Conservation (phyloP, 2,888 invertebrate genomes). For the Diadegma fenestrale region DNA sequence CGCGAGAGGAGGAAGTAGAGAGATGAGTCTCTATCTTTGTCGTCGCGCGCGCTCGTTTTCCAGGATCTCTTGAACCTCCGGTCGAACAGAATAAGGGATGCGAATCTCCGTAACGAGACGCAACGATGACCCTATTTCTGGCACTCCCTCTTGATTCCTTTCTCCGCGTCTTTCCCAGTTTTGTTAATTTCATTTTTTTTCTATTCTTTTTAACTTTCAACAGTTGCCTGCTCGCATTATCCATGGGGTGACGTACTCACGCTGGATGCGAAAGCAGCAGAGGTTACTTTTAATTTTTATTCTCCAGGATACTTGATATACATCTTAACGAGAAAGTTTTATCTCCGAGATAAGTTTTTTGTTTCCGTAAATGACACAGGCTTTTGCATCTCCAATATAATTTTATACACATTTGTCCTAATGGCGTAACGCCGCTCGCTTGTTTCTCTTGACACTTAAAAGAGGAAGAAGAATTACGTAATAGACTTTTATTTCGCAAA, state of each 20-base stretch:
- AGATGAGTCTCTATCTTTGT: constrained; percentile 6
- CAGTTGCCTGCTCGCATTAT: neutral
- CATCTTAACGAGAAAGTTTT: constrained; percentile 15
- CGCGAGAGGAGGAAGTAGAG: constrained; percentile 25
- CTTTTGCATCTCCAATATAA: neutral
- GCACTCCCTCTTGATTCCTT: constrained; percentile 9
- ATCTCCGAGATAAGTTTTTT: neutral
- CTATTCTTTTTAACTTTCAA: neutral
- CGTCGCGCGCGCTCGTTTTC: constrained; percentile 55
- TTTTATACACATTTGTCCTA: constrained; percentile 1
- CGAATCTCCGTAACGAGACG: constrained; percentile 22
- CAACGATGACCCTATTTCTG: constrained; percentile 25
- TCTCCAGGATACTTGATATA: neutral
- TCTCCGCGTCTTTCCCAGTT: neutral
- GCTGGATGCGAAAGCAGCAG: neutral
- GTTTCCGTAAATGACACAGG: neutral
- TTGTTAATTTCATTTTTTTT: constrained; percentile 15
- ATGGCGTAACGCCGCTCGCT: neutral
- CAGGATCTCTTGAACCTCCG: constrained; percentile 55
- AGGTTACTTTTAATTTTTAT: neutral
- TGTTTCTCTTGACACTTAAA: neutral
- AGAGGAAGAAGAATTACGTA: constrained; percentile 15
- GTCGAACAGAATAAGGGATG: constrained; percentile 29
- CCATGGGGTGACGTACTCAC: neutral
- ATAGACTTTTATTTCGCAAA: constrained; percentile 33